Conservation (phyloP, 2,797 vertebrate genomes). For the Sebastes trivittatus region DNA sequence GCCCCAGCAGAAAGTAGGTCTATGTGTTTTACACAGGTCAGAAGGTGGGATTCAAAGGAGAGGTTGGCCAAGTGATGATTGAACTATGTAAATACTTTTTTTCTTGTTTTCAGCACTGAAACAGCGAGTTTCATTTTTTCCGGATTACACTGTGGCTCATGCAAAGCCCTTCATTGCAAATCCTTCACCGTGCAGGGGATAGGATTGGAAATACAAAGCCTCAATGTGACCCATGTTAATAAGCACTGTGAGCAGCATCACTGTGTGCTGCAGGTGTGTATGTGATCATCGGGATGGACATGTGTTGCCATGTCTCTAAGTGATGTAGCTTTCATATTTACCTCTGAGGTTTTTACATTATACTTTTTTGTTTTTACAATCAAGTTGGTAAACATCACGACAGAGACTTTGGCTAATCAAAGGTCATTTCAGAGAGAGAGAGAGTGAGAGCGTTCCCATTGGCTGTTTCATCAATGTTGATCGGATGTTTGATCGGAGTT, state of each 20-base stretch:
- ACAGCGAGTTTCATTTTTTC: constrained; percentile 2
- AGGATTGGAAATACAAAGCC: constrained; percentile 6
- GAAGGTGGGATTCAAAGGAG: neutral
- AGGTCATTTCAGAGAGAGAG: no score
- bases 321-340: neutral
- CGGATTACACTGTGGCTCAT: neutral
- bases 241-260: neutral
- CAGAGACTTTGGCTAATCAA: no score
- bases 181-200: constrained; percentile 5
- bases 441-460: no score
- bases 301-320: neutral
- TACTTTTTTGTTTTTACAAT: neutral
- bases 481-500: no score
- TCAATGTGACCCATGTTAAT: constrained; percentile 9
- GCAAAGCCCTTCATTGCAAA: constrained; percentile 18
- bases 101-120: neutral
- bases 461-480: no score
- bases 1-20: neutral
- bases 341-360: neutral
- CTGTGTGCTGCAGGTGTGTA: neutral
- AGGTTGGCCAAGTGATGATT: neutral
- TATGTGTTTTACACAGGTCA: constrained; percentile 4
- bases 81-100: neutral
- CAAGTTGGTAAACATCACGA: neutral
- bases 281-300: neutral